A percentile compares a stretch with the other conserved stretches of the same genome.
Conservation (phyloP, 2,113 vertebrate species). For the Leiothrix lutea region DNA sequence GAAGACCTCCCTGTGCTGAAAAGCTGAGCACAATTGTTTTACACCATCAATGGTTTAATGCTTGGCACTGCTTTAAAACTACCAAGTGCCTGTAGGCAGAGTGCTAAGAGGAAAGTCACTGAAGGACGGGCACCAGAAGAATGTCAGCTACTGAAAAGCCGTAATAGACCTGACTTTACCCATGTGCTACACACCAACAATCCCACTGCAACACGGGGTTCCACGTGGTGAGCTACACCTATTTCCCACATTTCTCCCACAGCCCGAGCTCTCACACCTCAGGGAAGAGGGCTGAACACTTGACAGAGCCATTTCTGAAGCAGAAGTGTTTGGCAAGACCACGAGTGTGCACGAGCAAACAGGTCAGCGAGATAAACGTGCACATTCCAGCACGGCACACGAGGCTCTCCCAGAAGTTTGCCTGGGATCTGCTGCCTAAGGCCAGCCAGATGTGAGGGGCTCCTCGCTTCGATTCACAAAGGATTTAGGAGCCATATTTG, state of each 20-base stretch:
- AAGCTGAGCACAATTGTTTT: not conserved
- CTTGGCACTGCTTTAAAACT: not conserved
- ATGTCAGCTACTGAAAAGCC: too few relatives aligned
- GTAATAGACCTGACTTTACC: not conserved
- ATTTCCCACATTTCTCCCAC: not conserved
- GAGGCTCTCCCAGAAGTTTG: not conserved
- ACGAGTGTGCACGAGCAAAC: fast-evolving
- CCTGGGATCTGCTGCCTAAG: not conserved
- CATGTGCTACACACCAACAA: fast-evolving
- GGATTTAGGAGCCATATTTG: not conserved
- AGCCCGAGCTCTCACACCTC: not conserved
- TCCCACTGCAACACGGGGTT: fast-evolving
- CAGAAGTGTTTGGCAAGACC: not conserved
- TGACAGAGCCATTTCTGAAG: not conserved
- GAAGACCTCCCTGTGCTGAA: not conserved
- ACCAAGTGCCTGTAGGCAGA: not conserved
- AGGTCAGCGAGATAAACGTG: not conserved
- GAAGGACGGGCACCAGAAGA: not conserved
- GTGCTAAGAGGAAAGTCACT: not conserved
- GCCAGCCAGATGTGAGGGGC: not conserved
- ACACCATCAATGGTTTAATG: not conserved
- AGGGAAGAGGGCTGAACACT: not conserved
- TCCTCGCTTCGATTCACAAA: not conserved
- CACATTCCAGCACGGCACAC: not conserved
- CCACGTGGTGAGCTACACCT: not conserved